Conservation (phyloP, 1,140 invertebrate genomes). For the Drosophila insularis region DNA sequence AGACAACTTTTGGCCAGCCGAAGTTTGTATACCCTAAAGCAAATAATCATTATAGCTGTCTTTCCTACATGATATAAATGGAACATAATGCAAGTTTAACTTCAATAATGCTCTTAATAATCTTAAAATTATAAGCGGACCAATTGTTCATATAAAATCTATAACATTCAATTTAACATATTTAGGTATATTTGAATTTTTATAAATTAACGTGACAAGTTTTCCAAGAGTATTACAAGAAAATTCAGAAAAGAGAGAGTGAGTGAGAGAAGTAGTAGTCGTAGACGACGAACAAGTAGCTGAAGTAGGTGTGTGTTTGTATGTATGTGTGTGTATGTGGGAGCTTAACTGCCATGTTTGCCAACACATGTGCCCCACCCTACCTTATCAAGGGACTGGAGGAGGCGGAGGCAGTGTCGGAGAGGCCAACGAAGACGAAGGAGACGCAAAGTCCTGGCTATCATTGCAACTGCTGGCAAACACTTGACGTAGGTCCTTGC, state of each 20-base stretch:
- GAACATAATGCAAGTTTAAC: no score
- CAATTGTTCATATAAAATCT: no score
- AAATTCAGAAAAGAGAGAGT: neutral
- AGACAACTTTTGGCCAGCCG: neutral
- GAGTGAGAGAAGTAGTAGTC: neutral
- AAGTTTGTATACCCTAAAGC: neutral
- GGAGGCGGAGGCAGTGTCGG: no score
- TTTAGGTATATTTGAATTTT: no score
- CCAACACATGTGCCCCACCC: slow-evolving; percentile 32
- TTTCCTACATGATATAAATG: no score
- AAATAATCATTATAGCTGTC: no score
- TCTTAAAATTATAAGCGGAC: no score
- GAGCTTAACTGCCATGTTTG: slow-evolving; percentile 67
- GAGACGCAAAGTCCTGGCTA: slow-evolving; percentile 23
- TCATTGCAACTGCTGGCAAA: slow-evolving; percentile 53
- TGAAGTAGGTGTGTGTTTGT: neutral
- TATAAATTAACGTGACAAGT: no score
- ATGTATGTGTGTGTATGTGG: neutral
- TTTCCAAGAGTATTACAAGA: neutral
- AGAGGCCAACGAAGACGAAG: neutral
- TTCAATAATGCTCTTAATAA: no score
- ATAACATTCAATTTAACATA: no score
- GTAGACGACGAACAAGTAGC: slow-evolving; percentile 8
- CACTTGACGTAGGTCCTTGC: slow-evolving; percentile 42
- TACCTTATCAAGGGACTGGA: neutral